These are phyloP conservation scores for Aphelenchoides bicaudatus DNA, from an alignment of 2,888 invertebrate genomes.

Conservation along the genomic window DNA sequence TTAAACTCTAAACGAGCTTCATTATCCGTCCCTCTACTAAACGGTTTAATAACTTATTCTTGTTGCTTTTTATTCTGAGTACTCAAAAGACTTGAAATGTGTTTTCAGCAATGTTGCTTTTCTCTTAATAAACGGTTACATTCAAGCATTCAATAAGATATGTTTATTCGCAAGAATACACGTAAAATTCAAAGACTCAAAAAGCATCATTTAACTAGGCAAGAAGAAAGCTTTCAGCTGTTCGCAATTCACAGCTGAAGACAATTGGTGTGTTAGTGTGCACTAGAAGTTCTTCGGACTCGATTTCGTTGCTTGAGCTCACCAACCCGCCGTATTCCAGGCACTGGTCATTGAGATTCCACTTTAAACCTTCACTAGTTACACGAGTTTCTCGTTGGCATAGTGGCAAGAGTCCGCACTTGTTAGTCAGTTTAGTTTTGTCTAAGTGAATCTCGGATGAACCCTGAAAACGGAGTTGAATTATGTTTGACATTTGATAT, in stretches of 20 bases:
- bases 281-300: background rate
- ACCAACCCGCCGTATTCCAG: slow-evolving; percentile 24
- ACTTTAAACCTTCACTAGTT: slow-evolving; percentile 46
- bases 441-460: slow-evolving; percentile 24
- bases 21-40: background rate
- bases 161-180: too few relatives aligned
- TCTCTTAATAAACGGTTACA: too few relatives aligned
- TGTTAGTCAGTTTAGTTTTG: slow-evolving; percentile 26
- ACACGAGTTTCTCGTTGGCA: slow-evolving; percentile 43
- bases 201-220: too few relatives aligned
- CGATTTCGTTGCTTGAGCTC: slow-evolving; percentile 23
- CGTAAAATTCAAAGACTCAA: too few relatives aligned
- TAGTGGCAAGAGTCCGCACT: slow-evolving; percentile 51
- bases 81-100: background rate
- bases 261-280: slow-evolving; percentile 14
- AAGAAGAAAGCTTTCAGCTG: slow-evolving; percentile 2
- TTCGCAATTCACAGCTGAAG: slow-evolving; percentile 9
- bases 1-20: background rate
- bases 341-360: slow-evolving; percentile 40
- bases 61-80: background rate
- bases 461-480: slow-evolving; percentile 14
- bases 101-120: background rate
- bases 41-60: slow-evolving; percentile 1
- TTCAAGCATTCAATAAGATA: too few relatives aligned
- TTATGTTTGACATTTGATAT: slow-evolving; percentile 11